Percentiles rank a stretch among this genome's conserved stretches.
Evolutionary conservation across 1,140 invertebrate genomes (phyloP).

Genomic region (Sarcophaga peregrina): DNA sequence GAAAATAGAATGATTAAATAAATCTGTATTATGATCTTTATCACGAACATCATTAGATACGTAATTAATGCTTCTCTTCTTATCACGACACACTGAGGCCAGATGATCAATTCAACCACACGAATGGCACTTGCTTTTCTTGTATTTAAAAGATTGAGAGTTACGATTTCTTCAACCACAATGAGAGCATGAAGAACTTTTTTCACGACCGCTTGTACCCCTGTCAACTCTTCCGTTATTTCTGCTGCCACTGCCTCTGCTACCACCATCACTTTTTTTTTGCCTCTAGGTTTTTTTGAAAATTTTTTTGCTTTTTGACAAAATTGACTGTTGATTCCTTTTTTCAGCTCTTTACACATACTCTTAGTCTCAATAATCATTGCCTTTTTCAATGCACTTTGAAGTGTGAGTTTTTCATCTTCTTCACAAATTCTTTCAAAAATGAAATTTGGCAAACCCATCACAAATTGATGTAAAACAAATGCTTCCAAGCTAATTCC

Average conservation of each 20-base stretch:
- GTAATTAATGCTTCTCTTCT: background rate
- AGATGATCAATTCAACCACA: constrained; percentile 33
- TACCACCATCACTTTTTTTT: background rate
- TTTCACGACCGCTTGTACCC: background rate
- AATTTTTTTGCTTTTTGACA: background rate
- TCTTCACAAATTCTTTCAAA: constrained; percentile 25
- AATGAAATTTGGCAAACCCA: constrained; percentile 6
- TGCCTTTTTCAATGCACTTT: constrained; percentile 17
- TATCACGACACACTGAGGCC: constrained; percentile 20
- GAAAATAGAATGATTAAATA: background rate
- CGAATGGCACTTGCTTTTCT: background rate
- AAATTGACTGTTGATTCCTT: background rate
- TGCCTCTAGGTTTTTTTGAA: background rate
- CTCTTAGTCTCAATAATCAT: constrained; percentile 1
- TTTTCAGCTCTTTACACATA: background rate
- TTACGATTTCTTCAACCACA: constrained; percentile 24
- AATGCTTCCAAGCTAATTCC: constrained; percentile 10
- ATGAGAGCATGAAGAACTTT: background rate
- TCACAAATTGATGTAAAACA: constrained; percentile 31
- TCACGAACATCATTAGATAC: background rate
- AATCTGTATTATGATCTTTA: background rate
- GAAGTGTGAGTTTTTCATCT: constrained; percentile 14
- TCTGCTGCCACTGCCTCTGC: background rate
- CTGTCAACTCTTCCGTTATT: too few species aligned
- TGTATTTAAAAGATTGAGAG: constrained; percentile 10